Base-by-base conservation (phyloP, 2,113 vertebrate species). In the Leptobrachium ailaonicum region DNA sequence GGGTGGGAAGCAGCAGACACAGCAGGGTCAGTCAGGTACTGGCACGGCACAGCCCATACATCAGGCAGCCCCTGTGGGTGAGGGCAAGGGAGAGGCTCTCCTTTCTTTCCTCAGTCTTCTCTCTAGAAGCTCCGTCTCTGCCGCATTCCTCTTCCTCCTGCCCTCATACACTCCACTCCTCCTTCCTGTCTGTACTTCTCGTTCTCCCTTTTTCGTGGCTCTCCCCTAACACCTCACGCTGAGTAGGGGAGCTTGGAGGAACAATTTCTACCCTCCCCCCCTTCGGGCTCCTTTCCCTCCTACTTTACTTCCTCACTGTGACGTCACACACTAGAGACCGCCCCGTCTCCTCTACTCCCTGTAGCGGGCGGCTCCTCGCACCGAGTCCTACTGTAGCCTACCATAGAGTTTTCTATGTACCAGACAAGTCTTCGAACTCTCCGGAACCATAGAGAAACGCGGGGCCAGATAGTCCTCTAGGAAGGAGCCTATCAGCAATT, bases 281-380 rank as follows among this genome's bases (percentile, higher is more conserved):
- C 2, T 42, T 77, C 73, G 73, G 43, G 42, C 20, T 10, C 41
- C 4, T 47, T 13, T 56, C 44, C 74, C 78, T 64, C 41, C 54
- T 72, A 45, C 40, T 11, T 67, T 64, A 71, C 68, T 69, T 62
- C 53, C 72, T 76, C 75, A 73, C 43, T 2, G 20, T 66, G 45
- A 73, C 71, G 78, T 80, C 78, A 73, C 50, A 6, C 14, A 43
- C 43, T 56, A 41, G 41, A 11, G 32, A 50, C 12, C 56, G 41
- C 54, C 53, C 13, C 58, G 8, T 76, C 66, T 43, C 20, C 9
- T n/a, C 12, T 1, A 6, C 54, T 41, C 47, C 50, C 72, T 20
- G 60, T 12, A 32, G 40, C 6, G 79, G 58, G 42, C 13, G 77
- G 71, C 45, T 66, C 58, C 56, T 45, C 4, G 2, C 43, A 45